A percentile compares a stretch with the other conserved stretches of the same genome.
These are phyloP conservation scores for Campopleginae sp. DNA, from an alignment of 2,888 invertebrate species.

Conservation along the genomic window DNA sequence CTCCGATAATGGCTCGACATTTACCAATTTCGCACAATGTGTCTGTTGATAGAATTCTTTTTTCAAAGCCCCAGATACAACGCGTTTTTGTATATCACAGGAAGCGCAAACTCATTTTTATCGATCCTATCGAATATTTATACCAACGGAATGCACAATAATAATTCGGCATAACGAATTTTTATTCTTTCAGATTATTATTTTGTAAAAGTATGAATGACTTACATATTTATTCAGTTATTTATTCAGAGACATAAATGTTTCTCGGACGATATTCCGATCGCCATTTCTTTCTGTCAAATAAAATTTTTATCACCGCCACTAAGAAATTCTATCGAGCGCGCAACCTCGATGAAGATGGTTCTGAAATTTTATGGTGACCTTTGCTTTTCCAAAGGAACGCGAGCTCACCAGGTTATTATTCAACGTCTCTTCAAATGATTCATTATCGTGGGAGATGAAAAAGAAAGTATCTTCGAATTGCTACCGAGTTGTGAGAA, in stretches of 20 bases:
- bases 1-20: slow-evolving; percentile 80
- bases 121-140: neutral
- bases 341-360: neutral
- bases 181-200: neutral
- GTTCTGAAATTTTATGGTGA: neutral
- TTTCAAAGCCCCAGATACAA: neutral
- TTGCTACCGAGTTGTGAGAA: neutral
- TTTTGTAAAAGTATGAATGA: neutral
- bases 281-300: neutral
- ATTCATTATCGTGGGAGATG: neutral
- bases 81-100: neutral
- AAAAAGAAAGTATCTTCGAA: neutral
- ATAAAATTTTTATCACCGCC: neutral
- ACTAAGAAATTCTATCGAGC: neutral
- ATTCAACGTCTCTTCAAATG: neutral
- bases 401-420: neutral
- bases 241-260: neutral
- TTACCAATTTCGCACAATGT: slow-evolving; percentile 73
- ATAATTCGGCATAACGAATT: neutral
- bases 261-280: neutral
- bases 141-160: neutral
- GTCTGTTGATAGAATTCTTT: slow-evolving; percentile 23
- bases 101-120: neutral
- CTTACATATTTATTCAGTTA: neutral
- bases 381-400: neutral